Base-by-base conservation (phyloP, 2,888 invertebrate genomes). In the Apotomis capreana region DNA sequence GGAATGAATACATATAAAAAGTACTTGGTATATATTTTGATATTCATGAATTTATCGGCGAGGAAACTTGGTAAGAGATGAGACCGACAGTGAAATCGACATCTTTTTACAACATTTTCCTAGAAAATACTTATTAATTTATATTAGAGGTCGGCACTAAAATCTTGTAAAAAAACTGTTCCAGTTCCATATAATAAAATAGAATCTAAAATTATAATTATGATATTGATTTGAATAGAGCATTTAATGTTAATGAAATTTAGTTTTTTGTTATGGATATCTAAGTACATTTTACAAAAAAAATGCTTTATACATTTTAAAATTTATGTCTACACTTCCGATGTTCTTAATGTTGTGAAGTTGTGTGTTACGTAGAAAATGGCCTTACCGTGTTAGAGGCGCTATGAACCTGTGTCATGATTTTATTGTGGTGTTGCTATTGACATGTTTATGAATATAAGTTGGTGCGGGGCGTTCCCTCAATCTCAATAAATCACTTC, bases 11-110 rank as follows among this genome's bases (percentile, higher is more conserved):
- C 67, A 74, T 76, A 78, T 81, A 81, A 85, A 87, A 85, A 87
- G 86, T 86, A 87, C 88, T 88, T 83, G 86, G 86, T 87, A 91
- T 90, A 91, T 91, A 91, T 92, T 92, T 92, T 91, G 90, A 91
- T 91, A 92, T 86, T 86, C 84, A 85, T 88, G 86, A 85, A 87
- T 91, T 90, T 91, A 89, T 87, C 83, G 83, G 85, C 81, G 86
- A 85, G 80, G 79, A 79, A 76, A 80, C 82, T 83, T 80, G 83
- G 78, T 82, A 81, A 80, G 79, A 77, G 77, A 77, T 75, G 69
- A 78, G 79, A 79, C 79, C 77, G 79, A 80, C 84, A 84, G 83
- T 86, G 83, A 85, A 83, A 82, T 80, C 76, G 79, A 79, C 80
- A 80, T 83, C 78, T 80, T 80, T 80, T 78, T 79, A 71, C 71